Evolutionary conservation across 1,140 invertebrate species (phyloP).

Genomic region (Leptinotarsa undecemlineata): DNA sequence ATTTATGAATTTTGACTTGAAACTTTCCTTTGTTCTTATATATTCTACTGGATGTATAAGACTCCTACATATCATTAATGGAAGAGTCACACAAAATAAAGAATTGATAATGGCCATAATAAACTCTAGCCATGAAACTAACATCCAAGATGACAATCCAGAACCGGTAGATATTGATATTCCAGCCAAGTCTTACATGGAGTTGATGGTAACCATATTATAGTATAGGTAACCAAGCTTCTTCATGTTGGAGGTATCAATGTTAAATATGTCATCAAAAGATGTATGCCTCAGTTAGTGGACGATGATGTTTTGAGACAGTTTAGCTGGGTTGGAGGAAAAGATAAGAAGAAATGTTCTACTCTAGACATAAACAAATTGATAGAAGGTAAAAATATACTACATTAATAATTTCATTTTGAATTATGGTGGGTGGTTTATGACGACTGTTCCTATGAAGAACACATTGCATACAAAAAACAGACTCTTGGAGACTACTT

Average conservation of each 20-base stretch:
- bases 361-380: no score
- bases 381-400: no score
- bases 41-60: neutral
- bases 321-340: neutral
- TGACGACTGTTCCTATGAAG: no score
- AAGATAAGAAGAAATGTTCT: neutral
- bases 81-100: neutral
- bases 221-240: no score
- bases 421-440: no score
- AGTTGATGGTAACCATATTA: no score
- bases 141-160: neutral
- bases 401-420: no score
- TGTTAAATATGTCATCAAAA: neutral
- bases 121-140: neutral
- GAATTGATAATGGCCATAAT: neutral
- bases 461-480: no score
- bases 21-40: neutral
- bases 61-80: neutral
- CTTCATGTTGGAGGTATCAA: neutral
- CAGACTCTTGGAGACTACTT: no score
- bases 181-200: neutral
- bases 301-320: neutral
- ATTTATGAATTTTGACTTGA: neutral
- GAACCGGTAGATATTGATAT: neutral
- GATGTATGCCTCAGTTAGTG: neutral